phyloP scores from a whole-genome alignment of 2,113 vertebrate species.

The Amazona vittata region DNA sequence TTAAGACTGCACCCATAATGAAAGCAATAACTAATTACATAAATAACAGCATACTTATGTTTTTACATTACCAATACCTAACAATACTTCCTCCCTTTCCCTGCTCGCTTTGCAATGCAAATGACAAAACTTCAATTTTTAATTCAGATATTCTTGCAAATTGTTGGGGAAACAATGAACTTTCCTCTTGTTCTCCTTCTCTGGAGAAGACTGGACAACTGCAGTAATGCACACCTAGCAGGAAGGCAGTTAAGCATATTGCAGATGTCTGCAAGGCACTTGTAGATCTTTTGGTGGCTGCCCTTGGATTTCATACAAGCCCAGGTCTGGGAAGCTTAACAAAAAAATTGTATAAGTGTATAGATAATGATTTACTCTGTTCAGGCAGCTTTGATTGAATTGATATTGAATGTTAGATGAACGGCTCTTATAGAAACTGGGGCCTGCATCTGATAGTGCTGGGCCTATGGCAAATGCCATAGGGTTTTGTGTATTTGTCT shows the following conservation, averaged over 20 bases:
- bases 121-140: conserved; percentile 83
- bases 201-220: conserved; percentile 31
- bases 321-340: neutral
- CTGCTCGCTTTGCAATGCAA: conserved; percentile 76
- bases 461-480: neutral
- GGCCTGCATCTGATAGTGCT: neutral
- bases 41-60: conserved; percentile 87
- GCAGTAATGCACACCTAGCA: conserved; percentile 1
- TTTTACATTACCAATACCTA: conserved; percentile 87
- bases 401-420: neutral
- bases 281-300: neutral
- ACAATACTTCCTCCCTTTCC: conserved; percentile 82
- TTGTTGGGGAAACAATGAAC: conserved; percentile 76
- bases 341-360: neutral
- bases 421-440: neutral
- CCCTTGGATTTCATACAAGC: neutral
- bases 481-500: neutral
- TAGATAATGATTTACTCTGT: neutral
- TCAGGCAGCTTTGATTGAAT: neutral
- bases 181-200: conserved; percentile 64
- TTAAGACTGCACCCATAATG: conserved; percentile 89
- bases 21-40: conserved; percentile 92
- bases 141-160: conserved; percentile 79
- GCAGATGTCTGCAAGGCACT: neutral
- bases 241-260: neutral